A percentile compares a stretch with the other conserved stretches of the same genome.
These are phyloP conservation scores for Spea bombifrons DNA, from an alignment of 2,113 vertebrate species.

Conservation along the genomic window DNA sequence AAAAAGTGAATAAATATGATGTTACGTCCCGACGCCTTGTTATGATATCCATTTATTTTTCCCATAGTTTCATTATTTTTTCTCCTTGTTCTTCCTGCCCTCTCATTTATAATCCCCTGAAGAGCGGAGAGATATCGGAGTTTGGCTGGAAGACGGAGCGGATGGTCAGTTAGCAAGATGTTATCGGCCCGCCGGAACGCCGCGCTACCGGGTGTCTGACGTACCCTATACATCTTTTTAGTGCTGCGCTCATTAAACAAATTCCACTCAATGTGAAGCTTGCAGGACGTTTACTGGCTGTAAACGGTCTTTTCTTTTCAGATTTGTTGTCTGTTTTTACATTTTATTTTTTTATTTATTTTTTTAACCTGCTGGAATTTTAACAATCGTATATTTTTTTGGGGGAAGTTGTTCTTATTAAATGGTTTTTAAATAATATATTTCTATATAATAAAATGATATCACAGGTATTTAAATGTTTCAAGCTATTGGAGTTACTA, in stretches of 20 bases:
- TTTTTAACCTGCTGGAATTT: no score
- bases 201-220: constrained; percentile 84
- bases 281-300: constrained; percentile 79
- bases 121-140: constrained; percentile 83
- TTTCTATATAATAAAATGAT: no score
- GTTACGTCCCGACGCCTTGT: constrained; percentile 58
- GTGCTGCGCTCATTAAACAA: constrained; percentile 91
- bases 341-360: no score
- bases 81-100: constrained; percentile 78
- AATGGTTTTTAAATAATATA: no score
- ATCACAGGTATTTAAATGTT: no score
- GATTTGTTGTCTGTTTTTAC: no score
- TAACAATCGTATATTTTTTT: no score
- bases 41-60: constrained; percentile 67
- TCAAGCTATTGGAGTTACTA: no score
- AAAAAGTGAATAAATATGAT: constrained; percentile 73
- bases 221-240: constrained; percentile 91
- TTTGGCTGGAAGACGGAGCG: constrained; percentile 80
- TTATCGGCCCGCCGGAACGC: constrained; percentile 85
- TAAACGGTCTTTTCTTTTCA: not conserved
- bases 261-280: constrained; percentile 79
- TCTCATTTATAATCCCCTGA: constrained; percentile 88
- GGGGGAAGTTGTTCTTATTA: no score
- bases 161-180: constrained; percentile 86
- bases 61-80: constrained; percentile 77